phyloP scores from a whole-genome alignment of 2,113 vertebrate species.

The Fregetta grallaria region DNA sequence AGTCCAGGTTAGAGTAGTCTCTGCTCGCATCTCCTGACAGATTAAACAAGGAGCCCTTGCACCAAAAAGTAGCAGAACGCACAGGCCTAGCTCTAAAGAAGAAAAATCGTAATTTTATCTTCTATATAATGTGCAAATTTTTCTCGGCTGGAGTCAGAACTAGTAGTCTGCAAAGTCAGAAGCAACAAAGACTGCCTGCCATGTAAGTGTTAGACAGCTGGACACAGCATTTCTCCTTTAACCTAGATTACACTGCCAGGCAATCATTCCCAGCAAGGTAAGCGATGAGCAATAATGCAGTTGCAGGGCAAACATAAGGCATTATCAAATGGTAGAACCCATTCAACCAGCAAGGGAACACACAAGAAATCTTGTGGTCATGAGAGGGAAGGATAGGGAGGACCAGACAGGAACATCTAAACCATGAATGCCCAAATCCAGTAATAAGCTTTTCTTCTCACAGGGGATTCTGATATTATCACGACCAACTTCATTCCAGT shows the following conservation, averaged over 20 bases:
- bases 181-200: background rate
- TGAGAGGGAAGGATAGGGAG: background rate
- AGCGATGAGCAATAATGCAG: background rate
- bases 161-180: background rate
- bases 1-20: background rate
- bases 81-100: background rate
- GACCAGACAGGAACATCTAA: background rate
- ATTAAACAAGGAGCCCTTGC: background rate
- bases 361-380: background rate
- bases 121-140: background rate
- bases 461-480: background rate
- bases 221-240: background rate
- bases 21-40: background rate
- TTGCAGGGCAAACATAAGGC: background rate
- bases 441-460: background rate
- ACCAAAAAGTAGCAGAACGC: background rate
- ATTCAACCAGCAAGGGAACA: background rate
- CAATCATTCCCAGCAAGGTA: background rate
- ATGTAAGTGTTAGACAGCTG: background rate
- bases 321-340: constrained; percentile 11
- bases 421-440: background rate
- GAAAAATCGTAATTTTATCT: background rate
- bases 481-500: background rate
- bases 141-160: background rate
- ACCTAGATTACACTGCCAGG: background rate